Evolutionary conservation across 2,113 vertebrate species (phyloP).

Genomic region (Pavo muticus): DNA sequence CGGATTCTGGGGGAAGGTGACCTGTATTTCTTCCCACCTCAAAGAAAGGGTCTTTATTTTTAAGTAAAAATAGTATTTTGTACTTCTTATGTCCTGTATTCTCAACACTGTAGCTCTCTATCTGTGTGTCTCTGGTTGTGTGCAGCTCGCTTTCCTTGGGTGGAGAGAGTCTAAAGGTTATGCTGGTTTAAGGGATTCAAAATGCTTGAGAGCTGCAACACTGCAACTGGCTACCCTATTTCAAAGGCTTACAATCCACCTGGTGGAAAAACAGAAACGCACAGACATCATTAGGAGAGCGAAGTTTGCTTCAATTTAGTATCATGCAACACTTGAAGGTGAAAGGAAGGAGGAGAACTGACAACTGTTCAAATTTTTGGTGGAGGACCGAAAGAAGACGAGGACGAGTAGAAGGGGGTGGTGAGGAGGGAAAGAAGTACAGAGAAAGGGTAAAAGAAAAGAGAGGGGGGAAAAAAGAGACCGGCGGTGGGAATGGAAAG

Average conservation of each 20-base stretch:
- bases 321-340: constrained; percentile 46
- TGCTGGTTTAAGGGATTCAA: constrained; percentile 33
- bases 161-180: constrained; percentile 70
- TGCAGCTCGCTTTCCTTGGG: constrained; percentile 41
- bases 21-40: background rate
- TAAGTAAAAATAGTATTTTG: background rate
- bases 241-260: constrained; percentile 63
- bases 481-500: background rate
- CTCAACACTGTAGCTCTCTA: background rate
- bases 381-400: background rate
- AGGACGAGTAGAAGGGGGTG: background rate
- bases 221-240: constrained; percentile 55
- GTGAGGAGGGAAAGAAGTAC: background rate
- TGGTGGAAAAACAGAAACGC: constrained; percentile 65
- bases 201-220: constrained; percentile 50
- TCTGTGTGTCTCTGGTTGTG: background rate
- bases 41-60: background rate
- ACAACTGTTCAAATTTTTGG: constrained; percentile 37
- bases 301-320: constrained; percentile 72
- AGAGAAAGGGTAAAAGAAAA: background rate
- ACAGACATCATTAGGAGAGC: constrained; percentile 58
- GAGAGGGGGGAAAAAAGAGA: background rate
- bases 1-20: background rate
- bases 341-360: constrained; percentile 37
- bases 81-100: background rate